These are phyloP conservation scores for Drosophila chauvacae DNA, from an alignment of 1,140 invertebrate species.

Conservation along the genomic window DNA sequence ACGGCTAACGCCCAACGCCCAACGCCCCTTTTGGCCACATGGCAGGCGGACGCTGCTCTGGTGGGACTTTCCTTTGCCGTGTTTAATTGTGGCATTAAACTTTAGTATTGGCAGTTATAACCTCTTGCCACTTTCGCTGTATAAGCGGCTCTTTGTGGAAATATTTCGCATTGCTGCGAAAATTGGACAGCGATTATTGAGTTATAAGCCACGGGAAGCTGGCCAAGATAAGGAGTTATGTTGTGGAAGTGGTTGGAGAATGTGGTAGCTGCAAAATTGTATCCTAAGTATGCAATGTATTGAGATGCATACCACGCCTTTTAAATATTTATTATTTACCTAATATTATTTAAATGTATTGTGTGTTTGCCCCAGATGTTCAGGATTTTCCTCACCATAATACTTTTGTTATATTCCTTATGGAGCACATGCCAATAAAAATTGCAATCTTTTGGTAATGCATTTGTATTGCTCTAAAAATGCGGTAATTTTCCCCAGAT, in stretches of 20 bases:
- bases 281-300: neutral
- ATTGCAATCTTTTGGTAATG: neutral
- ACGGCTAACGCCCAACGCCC: neutral
- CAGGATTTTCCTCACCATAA: neutral
- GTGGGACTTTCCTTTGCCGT: constrained; percentile 3
- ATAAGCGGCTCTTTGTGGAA: constrained; percentile 32
- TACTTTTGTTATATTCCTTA: neutral
- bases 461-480: neutral
- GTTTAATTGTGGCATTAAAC: constrained; percentile 61
- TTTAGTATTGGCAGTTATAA: constrained; percentile 49
- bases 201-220: neutral
- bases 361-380: neutral
- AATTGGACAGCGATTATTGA: constrained; percentile 10
- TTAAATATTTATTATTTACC: neutral
- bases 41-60: neutral
- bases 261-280: neutral
- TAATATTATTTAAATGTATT: neutral
- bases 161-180: constrained; percentile 27
- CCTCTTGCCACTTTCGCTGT: constrained; percentile 31
- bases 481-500: neutral
- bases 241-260: neutral
- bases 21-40: constrained; percentile 32
- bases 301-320: no score
- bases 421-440: neutral
- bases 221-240: neutral